Conservation (phyloP, 2,797 vertebrate genomes). For the Novumbra hubbsi region DNA sequence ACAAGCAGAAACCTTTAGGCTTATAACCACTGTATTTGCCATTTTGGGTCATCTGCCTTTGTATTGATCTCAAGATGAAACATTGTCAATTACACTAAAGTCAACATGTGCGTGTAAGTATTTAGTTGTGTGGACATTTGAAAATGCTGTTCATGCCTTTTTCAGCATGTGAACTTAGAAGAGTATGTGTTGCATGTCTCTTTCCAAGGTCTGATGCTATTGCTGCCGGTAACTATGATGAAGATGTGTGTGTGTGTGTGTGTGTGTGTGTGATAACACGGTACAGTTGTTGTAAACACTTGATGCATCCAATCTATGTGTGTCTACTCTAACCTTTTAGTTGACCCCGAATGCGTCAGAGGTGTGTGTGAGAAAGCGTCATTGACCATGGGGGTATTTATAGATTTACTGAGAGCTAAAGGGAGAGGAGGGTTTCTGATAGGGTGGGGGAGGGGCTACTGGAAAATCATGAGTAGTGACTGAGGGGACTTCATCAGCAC, state of each 20-base stretch:
- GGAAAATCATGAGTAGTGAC: slow-evolving; percentile 39
- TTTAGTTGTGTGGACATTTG: slow-evolving; percentile 8
- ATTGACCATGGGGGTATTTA: not conserved
- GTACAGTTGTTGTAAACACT: no score
- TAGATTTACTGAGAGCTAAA: slow-evolving; percentile 60
- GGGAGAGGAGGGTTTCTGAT: slow-evolving; percentile 8
- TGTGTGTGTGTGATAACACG: slow-evolving; percentile 19
- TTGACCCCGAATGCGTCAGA: not conserved
- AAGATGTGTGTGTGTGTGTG: slow-evolving; percentile 30
- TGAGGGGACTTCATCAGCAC: not conserved
- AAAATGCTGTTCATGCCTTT: not conserved
- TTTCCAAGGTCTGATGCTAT: slow-evolving; percentile 45
- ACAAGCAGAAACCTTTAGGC: not conserved
- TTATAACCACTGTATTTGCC: not conserved
- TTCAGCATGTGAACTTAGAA: slow-evolving; percentile 48
- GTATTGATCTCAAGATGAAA: not conserved
- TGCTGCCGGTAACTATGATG: slow-evolving; percentile 32
- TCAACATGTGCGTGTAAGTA: slow-evolving; percentile 12
- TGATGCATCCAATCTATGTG: not conserved
- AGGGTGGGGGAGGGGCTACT: slow-evolving; percentile 34
- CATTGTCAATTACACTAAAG: not conserved
- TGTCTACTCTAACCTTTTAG: not conserved
- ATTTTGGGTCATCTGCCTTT: not conserved
- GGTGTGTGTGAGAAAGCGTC: not conserved
- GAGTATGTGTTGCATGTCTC: slow-evolving; percentile 45